Conservation (phyloP, 92 coral and sea anemone species). For the Palythoa caribaeorum region DNA sequence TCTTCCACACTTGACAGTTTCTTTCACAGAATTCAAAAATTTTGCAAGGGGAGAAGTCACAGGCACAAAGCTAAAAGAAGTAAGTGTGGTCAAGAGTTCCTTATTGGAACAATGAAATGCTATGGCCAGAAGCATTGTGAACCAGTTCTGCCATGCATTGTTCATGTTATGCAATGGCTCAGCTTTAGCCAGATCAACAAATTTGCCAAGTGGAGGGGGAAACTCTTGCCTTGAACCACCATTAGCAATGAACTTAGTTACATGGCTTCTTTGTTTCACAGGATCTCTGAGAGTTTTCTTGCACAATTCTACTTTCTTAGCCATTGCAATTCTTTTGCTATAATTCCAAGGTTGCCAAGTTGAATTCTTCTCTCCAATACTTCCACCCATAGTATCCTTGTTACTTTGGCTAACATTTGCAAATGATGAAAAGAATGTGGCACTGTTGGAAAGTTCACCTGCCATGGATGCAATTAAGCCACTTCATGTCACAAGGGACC, state of each 20-base stretch:
- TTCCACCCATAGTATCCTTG: conserved; percentile 55
- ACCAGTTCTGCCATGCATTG: not conserved
- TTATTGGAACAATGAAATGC: conserved; percentile 6
- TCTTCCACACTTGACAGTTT: conserved; percentile 44
- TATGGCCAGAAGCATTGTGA: not conserved
- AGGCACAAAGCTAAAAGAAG: conserved; percentile 12
- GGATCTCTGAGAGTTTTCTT: conserved; percentile 64
- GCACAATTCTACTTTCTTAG: conserved; percentile 55
- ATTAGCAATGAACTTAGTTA: conserved; percentile 53
- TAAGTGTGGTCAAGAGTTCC: conserved; percentile 8
- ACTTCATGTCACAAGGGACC: conserved; percentile 71
- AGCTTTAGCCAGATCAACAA: not conserved
- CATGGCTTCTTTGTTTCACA: conserved; percentile 53
- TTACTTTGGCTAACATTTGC: conserved; percentile 55
- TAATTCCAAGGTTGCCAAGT: conserved; percentile 71
- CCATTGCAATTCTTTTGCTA: conserved; percentile 48
- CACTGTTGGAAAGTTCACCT: conserved; percentile 47
- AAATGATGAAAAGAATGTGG: conserved; percentile 62
- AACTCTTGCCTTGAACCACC: conserved; percentile 53
- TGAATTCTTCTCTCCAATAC: conserved; percentile 48
- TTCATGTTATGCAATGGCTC: not conserved
- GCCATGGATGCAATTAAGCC: conserved; percentile 51
- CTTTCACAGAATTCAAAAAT: conserved; percentile 8
- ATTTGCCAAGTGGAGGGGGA: conserved; percentile 2
- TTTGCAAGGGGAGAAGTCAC: not conserved